phyloP scores from a whole-genome alignment of 2,888 invertebrate species.

The Aleiodes alternator region DNA sequence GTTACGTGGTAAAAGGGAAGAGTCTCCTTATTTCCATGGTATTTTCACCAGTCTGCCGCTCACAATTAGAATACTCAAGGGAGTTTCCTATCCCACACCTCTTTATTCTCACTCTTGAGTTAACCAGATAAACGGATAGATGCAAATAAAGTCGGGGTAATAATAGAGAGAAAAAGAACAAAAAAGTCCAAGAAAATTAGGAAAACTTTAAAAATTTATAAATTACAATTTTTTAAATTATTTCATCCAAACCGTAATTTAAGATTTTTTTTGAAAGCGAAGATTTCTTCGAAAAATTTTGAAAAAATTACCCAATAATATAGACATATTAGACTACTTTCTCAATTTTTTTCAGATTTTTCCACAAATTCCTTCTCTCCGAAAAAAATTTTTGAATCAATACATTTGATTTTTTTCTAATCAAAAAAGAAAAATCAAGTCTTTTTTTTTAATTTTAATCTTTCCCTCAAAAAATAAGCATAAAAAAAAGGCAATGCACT shows the following conservation, averaged over 20 bases:
- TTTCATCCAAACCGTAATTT: neutral
- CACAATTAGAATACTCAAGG: slow-evolving; percentile 72
- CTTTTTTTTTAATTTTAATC: too few species aligned
- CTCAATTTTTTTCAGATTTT: too few species aligned
- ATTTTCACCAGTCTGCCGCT: slow-evolving; percentile 71
- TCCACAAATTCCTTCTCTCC: too few species aligned
- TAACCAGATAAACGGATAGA: slow-evolving; percentile 52
- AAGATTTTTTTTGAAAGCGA: neutral
- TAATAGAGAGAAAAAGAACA: slow-evolving; percentile 1
- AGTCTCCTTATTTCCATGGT: slow-evolving; percentile 56
- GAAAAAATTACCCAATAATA: neutral
- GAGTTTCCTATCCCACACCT: slow-evolving; percentile 53
- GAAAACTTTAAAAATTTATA: neutral
- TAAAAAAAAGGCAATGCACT: too few species aligned
- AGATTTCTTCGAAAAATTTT: neutral
- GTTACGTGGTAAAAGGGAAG: slow-evolving; percentile 36
- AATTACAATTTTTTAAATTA: neutral
- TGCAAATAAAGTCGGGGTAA: slow-evolving; percentile 39
- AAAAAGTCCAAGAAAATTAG: neutral
- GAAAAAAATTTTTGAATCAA: too few species aligned
- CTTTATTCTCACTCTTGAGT: slow-evolving; percentile 38
- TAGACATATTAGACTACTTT: too few species aligned
- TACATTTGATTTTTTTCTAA: too few species aligned
- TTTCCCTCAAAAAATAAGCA: too few species aligned
- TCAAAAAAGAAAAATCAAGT: too few species aligned